A percentile compares a stretch with the other conserved stretches of the same genome.
These are phyloP conservation scores for Atta colombica DNA, from an alignment of 1,140 invertebrate genomes.

Conservation along the genomic window DNA sequence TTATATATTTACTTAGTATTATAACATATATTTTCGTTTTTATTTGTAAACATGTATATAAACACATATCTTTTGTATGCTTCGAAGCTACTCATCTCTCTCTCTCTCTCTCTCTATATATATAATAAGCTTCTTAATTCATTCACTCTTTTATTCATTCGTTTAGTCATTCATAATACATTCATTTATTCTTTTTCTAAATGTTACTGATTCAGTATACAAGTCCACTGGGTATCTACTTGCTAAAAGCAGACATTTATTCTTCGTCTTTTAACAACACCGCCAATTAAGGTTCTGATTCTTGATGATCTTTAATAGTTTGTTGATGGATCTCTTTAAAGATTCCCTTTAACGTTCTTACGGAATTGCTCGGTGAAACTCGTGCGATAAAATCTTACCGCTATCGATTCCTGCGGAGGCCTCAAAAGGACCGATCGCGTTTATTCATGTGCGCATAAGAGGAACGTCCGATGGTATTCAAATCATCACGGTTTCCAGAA, in stretches of 20 bases:
- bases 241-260: slow-evolving; percentile 43
- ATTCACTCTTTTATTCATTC: slow-evolving; percentile 10
- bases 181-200: slow-evolving; percentile 1
- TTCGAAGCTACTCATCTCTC: neutral
- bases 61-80: neutral
- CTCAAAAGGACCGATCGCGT: neutral
- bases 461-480: slow-evolving; percentile 25
- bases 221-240: slow-evolving; percentile 26
- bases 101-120: too few relatives aligned
- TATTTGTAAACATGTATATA: neutral
- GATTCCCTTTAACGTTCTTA: neutral
- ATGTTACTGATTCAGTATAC: slow-evolving; percentile 9
- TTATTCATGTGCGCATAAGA: neutral
- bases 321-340: slow-evolving; percentile 33
- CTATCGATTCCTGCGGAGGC: neutral
- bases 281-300: slow-evolving; percentile 38
- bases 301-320: slow-evolving; percentile 4
- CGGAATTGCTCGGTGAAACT: neutral
- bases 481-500: slow-evolving; percentile 5
- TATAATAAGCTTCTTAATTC: slow-evolving; percentile 16
- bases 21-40: neutral
- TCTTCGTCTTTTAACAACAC: slow-evolving; percentile 23
- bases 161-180: neutral
- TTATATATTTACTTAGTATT: neutral
- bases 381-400: neutral